A percentile compares a stretch with the other conserved stretches of the same genome.
Conservation (phyloP, 37 sponge, comb jelly and placozoan species). For the Chondrilla cf. caribensis region DNA sequence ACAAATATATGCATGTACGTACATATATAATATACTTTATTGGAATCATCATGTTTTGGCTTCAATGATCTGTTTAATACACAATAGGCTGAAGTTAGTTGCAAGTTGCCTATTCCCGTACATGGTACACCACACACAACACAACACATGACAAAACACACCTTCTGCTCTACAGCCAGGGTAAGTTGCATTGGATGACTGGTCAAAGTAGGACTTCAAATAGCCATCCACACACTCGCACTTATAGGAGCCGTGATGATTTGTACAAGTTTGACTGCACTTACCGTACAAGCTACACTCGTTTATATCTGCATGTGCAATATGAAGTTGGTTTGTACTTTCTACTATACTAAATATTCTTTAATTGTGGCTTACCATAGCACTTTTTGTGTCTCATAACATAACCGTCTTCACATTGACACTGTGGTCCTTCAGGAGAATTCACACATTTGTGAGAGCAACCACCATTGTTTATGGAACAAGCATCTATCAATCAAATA, state of each 20-base stretch:
- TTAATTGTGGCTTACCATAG: conserved; percentile 3
- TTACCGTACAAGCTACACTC: conserved; percentile 3
- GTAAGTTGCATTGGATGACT: too few relatives aligned
- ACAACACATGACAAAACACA: too few relatives aligned
- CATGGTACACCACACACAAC: too few relatives aligned
- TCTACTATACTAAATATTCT: background rate
- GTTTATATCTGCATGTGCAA: background rate
- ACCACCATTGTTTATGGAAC: background rate
- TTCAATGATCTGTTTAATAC: too few relatives aligned
- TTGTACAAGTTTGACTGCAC: background rate
- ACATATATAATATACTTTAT: too few relatives aligned
- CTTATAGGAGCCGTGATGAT: background rate
- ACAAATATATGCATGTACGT: too few relatives aligned
- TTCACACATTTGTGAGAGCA: background rate
- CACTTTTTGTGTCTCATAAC: background rate
- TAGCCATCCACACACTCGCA: conserved; percentile 23
- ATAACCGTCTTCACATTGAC: background rate
- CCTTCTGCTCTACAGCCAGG: too few relatives aligned
- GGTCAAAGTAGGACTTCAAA: background rate
- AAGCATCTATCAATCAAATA: background rate
- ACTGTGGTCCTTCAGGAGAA: background rate
- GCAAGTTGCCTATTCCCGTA: too few relatives aligned
- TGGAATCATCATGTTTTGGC: too few relatives aligned
- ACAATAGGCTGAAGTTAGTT: too few relatives aligned
- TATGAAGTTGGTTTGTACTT: too few relatives aligned